These are phyloP conservation scores for Meteorus sp. DNA, from an alignment of 1,140 invertebrate genomes.

Conservation along the genomic window DNA sequence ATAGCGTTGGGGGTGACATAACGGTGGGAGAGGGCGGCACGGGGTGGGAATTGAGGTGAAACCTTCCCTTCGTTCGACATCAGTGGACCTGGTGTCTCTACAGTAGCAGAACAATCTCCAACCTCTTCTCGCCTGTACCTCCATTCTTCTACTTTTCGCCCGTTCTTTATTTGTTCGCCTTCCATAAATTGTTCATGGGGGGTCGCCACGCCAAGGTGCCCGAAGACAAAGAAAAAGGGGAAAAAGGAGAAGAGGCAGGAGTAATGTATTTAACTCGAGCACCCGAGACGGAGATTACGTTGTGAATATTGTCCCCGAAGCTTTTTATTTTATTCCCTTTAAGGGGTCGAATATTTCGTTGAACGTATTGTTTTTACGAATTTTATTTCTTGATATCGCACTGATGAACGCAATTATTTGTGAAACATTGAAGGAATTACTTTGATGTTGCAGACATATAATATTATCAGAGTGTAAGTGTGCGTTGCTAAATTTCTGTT, in stretches of 20 bases:
- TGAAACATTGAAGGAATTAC: slow-evolving; percentile 1
- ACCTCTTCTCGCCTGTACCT: slow-evolving; percentile 26
- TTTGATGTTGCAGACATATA: too few relatives aligned
- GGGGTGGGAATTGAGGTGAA: background rate
- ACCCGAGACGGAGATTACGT: slow-evolving; percentile 46
- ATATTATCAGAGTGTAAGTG: too few relatives aligned
- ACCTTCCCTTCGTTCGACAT: slow-evolving; percentile 41
- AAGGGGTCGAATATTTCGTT: slow-evolving; percentile 20
- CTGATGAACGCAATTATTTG: too few relatives aligned
- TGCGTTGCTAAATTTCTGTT: too few relatives aligned
- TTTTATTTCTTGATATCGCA: background rate
- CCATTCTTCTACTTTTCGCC: slow-evolving; percentile 22
- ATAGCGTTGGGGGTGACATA: slow-evolving; percentile 23
- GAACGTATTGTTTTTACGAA: slow-evolving; percentile 2
- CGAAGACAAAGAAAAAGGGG: slow-evolving; percentile 54
- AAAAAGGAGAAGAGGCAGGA: slow-evolving; percentile 40
- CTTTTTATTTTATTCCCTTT: slow-evolving; percentile 16
- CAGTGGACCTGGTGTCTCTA: slow-evolving; percentile 37
- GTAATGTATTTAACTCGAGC: slow-evolving; percentile 57
- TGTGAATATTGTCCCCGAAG: slow-evolving; percentile 49
- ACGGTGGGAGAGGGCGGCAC: slow-evolving; percentile 24
- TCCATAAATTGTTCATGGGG: slow-evolving; percentile 51
- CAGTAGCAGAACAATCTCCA: slow-evolving; percentile 31
- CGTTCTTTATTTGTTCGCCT: slow-evolving; percentile 40
- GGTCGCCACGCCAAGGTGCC: slow-evolving; percentile 44